Conservation (phyloP, 2,113 vertebrate species). For the Hemiprocne comata region DNA sequence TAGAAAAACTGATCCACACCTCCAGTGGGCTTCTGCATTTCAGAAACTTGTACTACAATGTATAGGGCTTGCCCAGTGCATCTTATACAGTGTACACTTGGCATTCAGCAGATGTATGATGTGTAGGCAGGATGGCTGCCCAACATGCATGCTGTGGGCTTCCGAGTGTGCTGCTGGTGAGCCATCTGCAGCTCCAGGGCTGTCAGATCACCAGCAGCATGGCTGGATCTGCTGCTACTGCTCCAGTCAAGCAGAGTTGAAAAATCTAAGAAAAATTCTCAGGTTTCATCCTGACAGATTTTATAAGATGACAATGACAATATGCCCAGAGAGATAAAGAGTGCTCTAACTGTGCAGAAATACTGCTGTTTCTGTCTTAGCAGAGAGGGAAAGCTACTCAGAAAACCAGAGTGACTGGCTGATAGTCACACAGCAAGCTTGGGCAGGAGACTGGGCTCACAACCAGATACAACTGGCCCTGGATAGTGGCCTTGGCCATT, state of each 20-base stretch:
- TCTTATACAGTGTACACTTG: rapidly evolving
- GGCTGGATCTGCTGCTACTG: not conserved
- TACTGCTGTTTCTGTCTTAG: not conserved
- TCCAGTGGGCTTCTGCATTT: not conserved
- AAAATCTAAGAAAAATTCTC: not conserved
- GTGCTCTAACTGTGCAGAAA: not conserved
- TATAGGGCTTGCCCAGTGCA: not conserved
- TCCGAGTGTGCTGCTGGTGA: not conserved
- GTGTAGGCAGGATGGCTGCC: not conserved
- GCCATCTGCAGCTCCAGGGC: not conserved
- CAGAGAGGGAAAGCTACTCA: not conserved
- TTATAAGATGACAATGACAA: not conserved
- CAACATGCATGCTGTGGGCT: rapidly evolving
- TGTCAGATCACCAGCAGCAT: not conserved
- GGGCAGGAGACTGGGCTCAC: not conserved
- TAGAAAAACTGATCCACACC: not conserved
- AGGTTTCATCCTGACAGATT: not conserved
- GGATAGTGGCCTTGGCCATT: not conserved
- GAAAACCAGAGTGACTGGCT: not conserved
- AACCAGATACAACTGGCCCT: not conserved
- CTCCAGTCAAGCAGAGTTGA: not conserved
- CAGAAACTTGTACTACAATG: not conserved
- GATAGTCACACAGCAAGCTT: not conserved
- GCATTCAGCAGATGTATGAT: rapidly evolving
- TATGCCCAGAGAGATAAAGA: not conserved